phyloP scores from a whole-genome alignment of 1,140 invertebrate genomes.

The Ditylenchus dipsaci region DNA sequence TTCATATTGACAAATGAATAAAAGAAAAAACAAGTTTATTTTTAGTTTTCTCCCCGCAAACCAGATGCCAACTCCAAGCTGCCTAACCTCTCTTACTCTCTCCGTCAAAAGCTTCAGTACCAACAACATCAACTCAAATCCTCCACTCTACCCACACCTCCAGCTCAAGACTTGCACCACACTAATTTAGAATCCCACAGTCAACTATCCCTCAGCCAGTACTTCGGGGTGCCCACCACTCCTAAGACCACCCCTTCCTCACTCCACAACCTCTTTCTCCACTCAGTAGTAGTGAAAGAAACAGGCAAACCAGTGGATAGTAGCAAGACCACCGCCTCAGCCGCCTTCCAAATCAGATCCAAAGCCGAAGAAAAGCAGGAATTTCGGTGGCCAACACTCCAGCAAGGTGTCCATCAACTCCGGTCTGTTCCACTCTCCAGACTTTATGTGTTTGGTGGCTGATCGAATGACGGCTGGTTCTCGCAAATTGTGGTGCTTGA shows the following conservation, averaged over 20 bases:
- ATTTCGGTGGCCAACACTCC: too few relatives aligned
- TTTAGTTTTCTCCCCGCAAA: too few relatives aligned
- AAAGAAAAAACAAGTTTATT: too few relatives aligned
- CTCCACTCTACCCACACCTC: too few relatives aligned
- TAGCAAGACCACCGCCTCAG: too few relatives aligned
- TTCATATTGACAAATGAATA: too few relatives aligned
- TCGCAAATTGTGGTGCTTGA: conserved; percentile 69
- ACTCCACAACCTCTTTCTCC: conserved; percentile 21
- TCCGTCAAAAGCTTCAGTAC: neutral
- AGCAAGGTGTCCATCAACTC: neutral
- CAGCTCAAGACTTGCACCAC: too few relatives aligned
- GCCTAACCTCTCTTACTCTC: neutral
- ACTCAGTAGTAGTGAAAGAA: conserved; percentile 6
- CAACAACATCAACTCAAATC: neutral
- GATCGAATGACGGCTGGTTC: conserved; percentile 18
- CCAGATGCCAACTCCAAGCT: too few relatives aligned
- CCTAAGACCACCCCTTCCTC: conserved; percentile 21
- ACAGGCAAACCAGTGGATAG: neutral
- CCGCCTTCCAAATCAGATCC: too few relatives aligned
- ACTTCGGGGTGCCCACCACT: conserved; percentile 18
- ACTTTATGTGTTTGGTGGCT: neutral
- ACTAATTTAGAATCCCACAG: too few relatives aligned
- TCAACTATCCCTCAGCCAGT: conserved; percentile 10
- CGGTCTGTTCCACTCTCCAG: conserved; percentile 6
- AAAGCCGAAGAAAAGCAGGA: too few relatives aligned